These are phyloP conservation scores for Plebejus argus DNA, from an alignment of 2,888 invertebrate genomes.

Conservation along the genomic window DNA sequence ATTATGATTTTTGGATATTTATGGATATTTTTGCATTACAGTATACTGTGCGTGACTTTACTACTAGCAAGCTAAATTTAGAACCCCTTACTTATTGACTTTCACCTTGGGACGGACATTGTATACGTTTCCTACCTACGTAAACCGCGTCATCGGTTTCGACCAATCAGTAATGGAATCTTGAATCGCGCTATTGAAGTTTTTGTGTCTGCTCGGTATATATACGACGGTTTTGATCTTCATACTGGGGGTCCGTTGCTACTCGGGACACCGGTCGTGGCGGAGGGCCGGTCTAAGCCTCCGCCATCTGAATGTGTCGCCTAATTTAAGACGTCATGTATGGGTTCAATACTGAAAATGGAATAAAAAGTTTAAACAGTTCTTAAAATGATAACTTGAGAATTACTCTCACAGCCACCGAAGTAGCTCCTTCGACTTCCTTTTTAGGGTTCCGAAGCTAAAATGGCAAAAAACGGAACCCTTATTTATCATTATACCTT, in stretches of 20 bases:
- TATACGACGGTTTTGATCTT: conserved; percentile 35
- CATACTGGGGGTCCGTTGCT: conserved; percentile 55
- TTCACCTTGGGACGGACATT: conserved; percentile 18
- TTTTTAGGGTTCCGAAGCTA: too few species aligned
- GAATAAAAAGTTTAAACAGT: conserved; percentile 49
- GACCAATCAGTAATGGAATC: conserved; percentile 48
- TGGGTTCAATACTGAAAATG: conserved; percentile 54
- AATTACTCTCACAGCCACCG: conserved; percentile 53
- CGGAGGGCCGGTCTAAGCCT: conserved; percentile 56
- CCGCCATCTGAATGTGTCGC: conserved; percentile 57
- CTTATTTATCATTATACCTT: too few species aligned
- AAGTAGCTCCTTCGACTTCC: conserved; percentile 57
- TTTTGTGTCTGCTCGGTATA: conserved; percentile 47
- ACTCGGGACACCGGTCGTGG: conserved; percentile 56
- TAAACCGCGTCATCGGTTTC: conserved; percentile 38
- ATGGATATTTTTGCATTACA: too few species aligned
- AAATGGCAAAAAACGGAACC: too few species aligned
- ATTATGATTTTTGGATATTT: too few species aligned
- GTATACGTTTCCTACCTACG: conserved; percentile 33
- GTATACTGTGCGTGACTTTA: too few species aligned
- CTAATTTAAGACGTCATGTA: conserved; percentile 50
- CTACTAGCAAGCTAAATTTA: neutral
- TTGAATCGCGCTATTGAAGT: conserved; percentile 62
- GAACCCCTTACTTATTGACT: neutral
- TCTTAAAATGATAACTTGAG: conserved; percentile 53